Evolutionary conservation across 2,113 vertebrate genomes (phyloP).

Genomic region (Irena cyanogastra): DNA sequence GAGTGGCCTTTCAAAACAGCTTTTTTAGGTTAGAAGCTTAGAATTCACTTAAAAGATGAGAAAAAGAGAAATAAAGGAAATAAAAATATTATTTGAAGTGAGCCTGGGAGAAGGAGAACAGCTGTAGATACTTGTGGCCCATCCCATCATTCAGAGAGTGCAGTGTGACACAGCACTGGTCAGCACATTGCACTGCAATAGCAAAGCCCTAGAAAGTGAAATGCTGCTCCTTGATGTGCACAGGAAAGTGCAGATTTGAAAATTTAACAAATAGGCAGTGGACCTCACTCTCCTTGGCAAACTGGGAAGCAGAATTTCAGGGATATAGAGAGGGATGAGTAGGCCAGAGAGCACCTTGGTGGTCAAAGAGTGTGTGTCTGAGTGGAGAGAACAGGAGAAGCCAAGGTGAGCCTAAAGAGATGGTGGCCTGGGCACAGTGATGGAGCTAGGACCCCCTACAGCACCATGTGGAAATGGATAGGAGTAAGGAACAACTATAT

Average conservation of each 20-base stretch:
- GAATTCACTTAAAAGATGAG: background rate
- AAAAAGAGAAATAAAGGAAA: background rate
- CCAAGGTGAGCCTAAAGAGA: background rate
- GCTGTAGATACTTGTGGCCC: background rate
- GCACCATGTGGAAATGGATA: background rate
- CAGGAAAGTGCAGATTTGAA: background rate
- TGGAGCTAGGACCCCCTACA: background rate
- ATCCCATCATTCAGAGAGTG: background rate
- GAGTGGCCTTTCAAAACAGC: background rate
- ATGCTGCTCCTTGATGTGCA: background rate
- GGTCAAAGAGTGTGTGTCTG: background rate
- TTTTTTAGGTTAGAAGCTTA: background rate
- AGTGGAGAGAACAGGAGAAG: background rate
- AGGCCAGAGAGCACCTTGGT: background rate
- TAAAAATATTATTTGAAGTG: background rate
- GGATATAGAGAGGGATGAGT: background rate
- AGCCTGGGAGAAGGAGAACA: background rate
- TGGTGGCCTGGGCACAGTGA: background rate
- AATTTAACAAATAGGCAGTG: background rate
- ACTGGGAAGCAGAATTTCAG: background rate
- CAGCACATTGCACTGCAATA: rapidly evolving
- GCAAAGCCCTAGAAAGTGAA: background rate
- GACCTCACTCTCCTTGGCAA: background rate
- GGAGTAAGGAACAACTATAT: background rate
- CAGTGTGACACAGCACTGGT: background rate